Conservation (phyloP, 2,113 vertebrate species). For the Psilopsiagon aymara region DNA sequence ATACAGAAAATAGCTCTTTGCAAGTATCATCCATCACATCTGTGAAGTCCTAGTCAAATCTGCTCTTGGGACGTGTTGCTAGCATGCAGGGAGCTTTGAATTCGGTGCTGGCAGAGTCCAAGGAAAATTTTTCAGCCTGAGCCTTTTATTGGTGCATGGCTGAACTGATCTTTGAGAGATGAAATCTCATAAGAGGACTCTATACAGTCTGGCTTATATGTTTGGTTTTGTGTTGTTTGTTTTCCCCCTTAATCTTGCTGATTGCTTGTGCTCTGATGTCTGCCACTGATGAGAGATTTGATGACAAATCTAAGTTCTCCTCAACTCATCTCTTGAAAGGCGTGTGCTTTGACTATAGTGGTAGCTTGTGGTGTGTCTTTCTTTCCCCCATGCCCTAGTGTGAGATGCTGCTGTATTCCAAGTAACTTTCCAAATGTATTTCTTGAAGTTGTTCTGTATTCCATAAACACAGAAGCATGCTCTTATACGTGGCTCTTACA, state of each 20-base stretch:
- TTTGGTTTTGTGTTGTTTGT: background rate
- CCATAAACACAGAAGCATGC: background rate
- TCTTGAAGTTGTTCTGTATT: background rate
- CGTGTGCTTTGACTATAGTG: background rate
- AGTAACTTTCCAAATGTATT: background rate
- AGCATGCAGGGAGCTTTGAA: background rate
- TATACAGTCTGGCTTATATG: background rate
- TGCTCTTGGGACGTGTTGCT: background rate
- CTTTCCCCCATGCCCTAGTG: background rate
- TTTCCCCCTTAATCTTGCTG: background rate
- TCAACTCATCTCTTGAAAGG: background rate
- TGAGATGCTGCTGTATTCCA: background rate
- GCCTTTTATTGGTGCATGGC: slow-evolving; percentile 42
- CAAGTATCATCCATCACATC: background rate
- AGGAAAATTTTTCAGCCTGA: slow-evolving; percentile 55
- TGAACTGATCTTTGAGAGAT: slow-evolving; percentile 40
- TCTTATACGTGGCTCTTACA: background rate
- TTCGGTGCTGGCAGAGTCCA: slow-evolving; percentile 26
- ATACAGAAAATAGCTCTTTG: background rate
- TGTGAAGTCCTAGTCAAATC: background rate
- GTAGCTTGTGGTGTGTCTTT: background rate
- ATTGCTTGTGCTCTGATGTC: slow-evolving; percentile 7
- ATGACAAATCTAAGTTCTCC: background rate
- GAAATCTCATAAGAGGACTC: background rate
- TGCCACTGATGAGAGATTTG: background rate